Evolutionary conservation across 2,888 invertebrate genomes (phyloP), one percentile per base, ranked within the genome.

Genomic region (Spisula solida): DNA sequence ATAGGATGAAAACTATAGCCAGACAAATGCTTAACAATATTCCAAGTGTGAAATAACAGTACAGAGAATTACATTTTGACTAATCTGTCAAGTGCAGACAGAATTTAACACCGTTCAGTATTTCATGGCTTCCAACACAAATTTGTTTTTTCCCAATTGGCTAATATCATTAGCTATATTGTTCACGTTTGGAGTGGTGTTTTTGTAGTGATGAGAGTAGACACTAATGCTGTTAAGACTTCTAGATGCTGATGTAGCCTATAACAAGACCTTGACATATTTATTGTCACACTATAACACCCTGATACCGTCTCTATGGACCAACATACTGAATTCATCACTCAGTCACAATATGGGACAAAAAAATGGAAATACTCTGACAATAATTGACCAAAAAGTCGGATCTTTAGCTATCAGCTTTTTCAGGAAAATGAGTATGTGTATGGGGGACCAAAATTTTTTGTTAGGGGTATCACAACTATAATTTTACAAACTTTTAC

Each of bases 11-110:
- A 56, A 18, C 18, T 56, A 66, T 66, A 25, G 25, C 60, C 60
- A 66, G 60, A 66, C 25, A 66, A 10, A 66, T 66, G 25, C 25
- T 66, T 2, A 25, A 25, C 60, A 66, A 66, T 66, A 25, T 66
- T 66, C 25, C 6, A 56, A n/a, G 56, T 20, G n/a, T 56, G 5
- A 10, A 56, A n/a, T 56, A 56, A 4, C 60, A 66, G 12, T 1
- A 66, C 0, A 66, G 25, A 66, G n/a, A n/a, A 10, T 66, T n/a
- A 66, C 60, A 66, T 10, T 51, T 51, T 25, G 25, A n/a, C n/a
- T 25, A 25, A 66, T 66, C 25, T 66, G 60, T 66, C 25, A 66
- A 25, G 60, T 66, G 25, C 60, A 66, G 60, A 66, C 60, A 66
- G 10, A 66, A 25, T 66, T 66, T 8, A 66, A 25, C 25, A 66